These are phyloP conservation scores for Drosophila murphyi DNA, from an alignment of 1,140 invertebrate genomes.

Conservation along the genomic window DNA sequence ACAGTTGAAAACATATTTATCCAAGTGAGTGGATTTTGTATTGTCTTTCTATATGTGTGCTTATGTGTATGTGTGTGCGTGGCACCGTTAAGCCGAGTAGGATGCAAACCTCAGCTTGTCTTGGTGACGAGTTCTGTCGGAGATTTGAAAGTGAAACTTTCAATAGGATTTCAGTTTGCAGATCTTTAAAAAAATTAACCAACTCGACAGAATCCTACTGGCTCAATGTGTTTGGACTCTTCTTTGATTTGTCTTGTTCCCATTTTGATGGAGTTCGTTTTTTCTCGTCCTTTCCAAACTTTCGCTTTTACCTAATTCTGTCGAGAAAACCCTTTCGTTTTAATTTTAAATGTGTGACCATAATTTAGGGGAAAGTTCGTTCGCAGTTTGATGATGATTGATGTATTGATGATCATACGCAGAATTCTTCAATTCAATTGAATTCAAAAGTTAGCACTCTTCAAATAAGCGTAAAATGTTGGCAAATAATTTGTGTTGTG, in stretches of 20 bases:
- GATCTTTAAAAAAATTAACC: not conserved
- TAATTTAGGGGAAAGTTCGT: no score
- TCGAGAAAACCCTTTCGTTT: no score
- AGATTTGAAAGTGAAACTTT: conserved; percentile 11
- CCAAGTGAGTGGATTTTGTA: conserved; percentile 65
- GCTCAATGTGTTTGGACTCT: not conserved
- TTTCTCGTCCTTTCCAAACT: no score
- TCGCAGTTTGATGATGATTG: no score
- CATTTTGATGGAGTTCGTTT: no score
- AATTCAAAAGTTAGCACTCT: no score
- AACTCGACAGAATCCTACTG: not conserved
- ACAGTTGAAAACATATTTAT: conserved; percentile 73
- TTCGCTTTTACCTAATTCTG: not conserved
- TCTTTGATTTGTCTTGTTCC: not conserved
- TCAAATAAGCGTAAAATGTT: no score
- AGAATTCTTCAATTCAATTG: no score
- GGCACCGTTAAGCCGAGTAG: conserved; percentile 34
- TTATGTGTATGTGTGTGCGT: conserved; percentile 20
- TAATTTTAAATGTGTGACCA: no score
- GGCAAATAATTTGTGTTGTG: no score
- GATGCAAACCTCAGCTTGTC: conserved; percentile 35
- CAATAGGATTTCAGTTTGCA: not conserved
- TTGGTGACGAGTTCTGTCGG: conserved; percentile 19
- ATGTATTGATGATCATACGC: no score
- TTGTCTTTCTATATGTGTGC: conserved; percentile 15